Evolutionary conservation across 1,140 invertebrate genomes (phyloP).

Genomic region (Contarinia nasturtii): DNA sequence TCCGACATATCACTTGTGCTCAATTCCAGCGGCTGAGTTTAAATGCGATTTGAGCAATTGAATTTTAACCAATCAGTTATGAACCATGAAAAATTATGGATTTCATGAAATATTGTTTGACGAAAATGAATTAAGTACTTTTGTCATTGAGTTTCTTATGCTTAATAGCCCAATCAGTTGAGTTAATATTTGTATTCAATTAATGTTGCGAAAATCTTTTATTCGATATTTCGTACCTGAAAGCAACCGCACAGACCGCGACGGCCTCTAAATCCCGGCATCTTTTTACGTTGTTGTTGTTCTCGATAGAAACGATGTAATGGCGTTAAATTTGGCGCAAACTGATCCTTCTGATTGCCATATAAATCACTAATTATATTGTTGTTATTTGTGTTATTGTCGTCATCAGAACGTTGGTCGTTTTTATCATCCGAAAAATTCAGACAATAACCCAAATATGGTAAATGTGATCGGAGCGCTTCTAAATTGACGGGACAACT

Average conservation of each 20-base stretch:
- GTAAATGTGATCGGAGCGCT: conserved; percentile 17
- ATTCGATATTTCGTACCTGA: conserved; percentile 26
- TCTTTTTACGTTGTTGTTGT: conserved; percentile 16
- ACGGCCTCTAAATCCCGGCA: conserved; percentile 33
- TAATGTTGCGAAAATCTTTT: conserved; percentile 8
- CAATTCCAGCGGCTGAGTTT: too few relatives aligned
- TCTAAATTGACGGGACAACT: conserved; percentile 10
- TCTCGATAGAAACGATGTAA: conserved; percentile 21
- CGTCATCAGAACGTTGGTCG: conserved; percentile 9
- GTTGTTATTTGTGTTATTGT: conserved; percentile 11
- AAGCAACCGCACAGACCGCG: conserved; percentile 40
- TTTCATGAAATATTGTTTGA: too few relatives aligned
- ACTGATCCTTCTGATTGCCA: background rate
- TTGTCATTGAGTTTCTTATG: too few relatives aligned
- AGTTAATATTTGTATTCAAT: background rate
- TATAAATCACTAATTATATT: conserved; percentile 10
- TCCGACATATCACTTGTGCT: too few relatives aligned
- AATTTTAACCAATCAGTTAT: too few relatives aligned
- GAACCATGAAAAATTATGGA: too few relatives aligned
- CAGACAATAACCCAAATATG: conserved; percentile 18
- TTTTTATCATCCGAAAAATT: background rate
- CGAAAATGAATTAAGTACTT: too few relatives aligned
- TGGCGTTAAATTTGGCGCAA: conserved; percentile 9
- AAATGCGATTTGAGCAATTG: too few relatives aligned
- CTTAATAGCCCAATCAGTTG: background rate